These are phyloP conservation scores for Tokudaia tokunoshimensis DNA, from an alignment of 2,797 vertebrate species.

Conservation along the genomic window DNA sequence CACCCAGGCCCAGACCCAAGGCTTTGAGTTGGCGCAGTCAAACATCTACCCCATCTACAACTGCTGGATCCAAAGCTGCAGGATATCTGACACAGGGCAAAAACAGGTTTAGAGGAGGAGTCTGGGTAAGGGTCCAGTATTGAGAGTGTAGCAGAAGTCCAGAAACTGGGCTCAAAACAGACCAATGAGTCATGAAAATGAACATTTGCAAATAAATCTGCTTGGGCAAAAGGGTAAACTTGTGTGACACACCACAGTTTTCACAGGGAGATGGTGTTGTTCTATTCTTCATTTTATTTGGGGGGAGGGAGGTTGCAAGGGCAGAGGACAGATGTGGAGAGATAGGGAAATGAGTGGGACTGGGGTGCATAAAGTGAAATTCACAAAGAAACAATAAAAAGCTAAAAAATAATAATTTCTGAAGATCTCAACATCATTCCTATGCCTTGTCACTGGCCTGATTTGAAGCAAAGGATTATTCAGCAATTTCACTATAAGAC, in stretches of 20 bases:
- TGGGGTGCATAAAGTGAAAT: background rate
- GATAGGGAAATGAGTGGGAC: background rate
- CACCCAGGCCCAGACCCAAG: background rate
- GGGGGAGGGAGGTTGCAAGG: background rate
- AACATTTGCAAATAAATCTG: background rate
- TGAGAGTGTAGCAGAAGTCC: background rate
- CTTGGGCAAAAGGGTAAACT: background rate
- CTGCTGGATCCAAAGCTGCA: background rate
- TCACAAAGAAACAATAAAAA: background rate
- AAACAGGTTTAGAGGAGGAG: background rate
- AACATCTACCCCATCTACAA: background rate
- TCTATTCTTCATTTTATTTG: background rate
- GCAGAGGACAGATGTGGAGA: background rate
- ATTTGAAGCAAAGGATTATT: conserved; percentile 58
- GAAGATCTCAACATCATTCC: conserved; percentile 35
- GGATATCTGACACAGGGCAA: background rate
- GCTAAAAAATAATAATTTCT: conserved; percentile 13
- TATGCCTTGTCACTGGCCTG: conserved; percentile 17
- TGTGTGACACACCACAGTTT: background rate
- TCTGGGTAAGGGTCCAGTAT: background rate
- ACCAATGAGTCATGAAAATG: background rate
- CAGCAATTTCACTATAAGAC: conserved; percentile 28
- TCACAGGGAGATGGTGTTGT: background rate
- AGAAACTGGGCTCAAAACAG: background rate
- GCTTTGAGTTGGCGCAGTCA: background rate